Conservation (phyloP, 1,140 invertebrate genomes). For the Ceratosolen solmsi region DNA sequence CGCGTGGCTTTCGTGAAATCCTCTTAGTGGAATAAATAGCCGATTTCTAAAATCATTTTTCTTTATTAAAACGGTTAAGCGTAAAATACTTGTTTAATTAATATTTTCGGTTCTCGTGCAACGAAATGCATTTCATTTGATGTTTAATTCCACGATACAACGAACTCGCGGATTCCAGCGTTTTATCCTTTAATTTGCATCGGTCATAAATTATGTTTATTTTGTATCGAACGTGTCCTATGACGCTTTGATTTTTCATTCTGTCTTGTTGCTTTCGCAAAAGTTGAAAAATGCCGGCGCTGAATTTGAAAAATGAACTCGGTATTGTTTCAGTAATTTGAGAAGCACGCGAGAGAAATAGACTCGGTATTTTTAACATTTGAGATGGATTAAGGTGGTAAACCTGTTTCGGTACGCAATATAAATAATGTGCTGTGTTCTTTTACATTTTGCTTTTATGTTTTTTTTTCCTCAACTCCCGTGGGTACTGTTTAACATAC, state of each 20-base stretch:
- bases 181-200: neutral
- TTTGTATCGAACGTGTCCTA: neutral
- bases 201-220: neutral
- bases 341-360: slow-evolving; percentile 32
- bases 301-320: slow-evolving; percentile 20
- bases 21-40: neutral
- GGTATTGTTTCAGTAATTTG: slow-evolving; percentile 32
- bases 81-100: neutral
- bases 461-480: neutral
- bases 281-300: neutral
- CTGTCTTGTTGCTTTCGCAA: neutral
- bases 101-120: neutral
- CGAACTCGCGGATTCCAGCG: too few species aligned
- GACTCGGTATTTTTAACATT: slow-evolving; percentile 31
- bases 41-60: neutral
- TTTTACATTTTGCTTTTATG: neutral
- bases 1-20: neutral
- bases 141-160: neutral
- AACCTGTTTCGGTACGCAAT: neutral
- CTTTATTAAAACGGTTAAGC: neutral
- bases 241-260: neutral
- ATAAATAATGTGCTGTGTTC: slow-evolving; percentile 17
- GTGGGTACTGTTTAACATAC: neutral
- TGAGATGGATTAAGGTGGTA: slow-evolving; percentile 28
- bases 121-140: neutral